phyloP scores from a whole-genome alignment of 2,113 vertebrate species.

The Bufo bufo region DNA sequence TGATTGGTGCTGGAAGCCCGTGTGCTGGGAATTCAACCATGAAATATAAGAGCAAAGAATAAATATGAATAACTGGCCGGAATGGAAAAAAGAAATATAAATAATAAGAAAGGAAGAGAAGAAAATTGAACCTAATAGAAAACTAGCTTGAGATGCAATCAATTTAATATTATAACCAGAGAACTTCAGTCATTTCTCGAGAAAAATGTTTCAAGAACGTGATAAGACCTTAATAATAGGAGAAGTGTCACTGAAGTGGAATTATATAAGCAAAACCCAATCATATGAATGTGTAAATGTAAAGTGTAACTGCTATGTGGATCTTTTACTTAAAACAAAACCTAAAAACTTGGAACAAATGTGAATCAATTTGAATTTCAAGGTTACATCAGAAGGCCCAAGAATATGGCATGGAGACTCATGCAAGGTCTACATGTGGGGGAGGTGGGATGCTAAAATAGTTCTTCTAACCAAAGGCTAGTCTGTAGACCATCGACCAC shows the following conservation, averaged over 20 bases:
- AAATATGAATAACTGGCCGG: conserved; percentile 32
- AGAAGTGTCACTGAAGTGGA: background rate
- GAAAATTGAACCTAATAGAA: conserved; percentile 11
- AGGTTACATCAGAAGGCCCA: background rate
- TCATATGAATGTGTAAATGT: background rate
- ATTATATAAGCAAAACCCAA: conserved; percentile 3
- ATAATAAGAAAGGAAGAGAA: conserved; percentile 11
- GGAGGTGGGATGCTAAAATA: background rate
- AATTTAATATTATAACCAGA: conserved; percentile 17
- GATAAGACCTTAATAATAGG: background rate
- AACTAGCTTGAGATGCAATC: conserved; percentile 7
- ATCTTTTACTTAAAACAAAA: background rate
- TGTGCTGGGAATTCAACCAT: conserved; percentile 42
- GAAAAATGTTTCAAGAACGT: background rate
- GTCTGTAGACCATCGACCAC: too few relatives aligned
- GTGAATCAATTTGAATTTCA: background rate
- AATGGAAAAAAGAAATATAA: conserved; percentile 8
- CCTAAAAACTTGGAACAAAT: background rate
- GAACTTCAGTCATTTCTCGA: background rate
- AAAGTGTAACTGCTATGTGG: background rate
- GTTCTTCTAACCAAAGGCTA: background rate
- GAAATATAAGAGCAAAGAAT: conserved; percentile 37
- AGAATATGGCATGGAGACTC: background rate
- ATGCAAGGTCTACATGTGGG: background rate
- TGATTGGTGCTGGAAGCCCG: conserved; percentile 19